Base-by-base conservation (phyloP, 1,140 invertebrate species). In the Drosophila nasuta region DNA sequence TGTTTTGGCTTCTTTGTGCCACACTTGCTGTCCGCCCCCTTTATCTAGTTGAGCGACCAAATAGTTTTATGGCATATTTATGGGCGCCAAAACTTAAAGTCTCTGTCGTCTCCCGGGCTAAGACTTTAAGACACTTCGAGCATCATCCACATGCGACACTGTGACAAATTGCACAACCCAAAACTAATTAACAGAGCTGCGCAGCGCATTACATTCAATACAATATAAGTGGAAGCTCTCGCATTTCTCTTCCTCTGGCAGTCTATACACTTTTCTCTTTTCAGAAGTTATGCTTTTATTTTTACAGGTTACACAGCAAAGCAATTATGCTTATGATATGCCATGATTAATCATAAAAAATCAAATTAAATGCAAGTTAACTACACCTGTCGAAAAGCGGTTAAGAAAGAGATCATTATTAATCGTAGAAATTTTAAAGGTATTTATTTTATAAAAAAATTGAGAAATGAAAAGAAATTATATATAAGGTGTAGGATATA, bases 11-110 rank as follows among this genome's bases (percentile, higher is more conserved):
- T 69, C 33, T 71, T 80, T 58, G 3, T 25, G 66, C 79, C 76
- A 86, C 82, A 87, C 82, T 88, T 83, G 83, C 83, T 77, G 78
- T 78, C 79, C 83, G 83, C 82, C 83, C 68, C 83, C 79, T 89
- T 88, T 89, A 87, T 88, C 85, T 83, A 88, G 77, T 75, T 38
- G 57, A 63, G 62, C 80, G 69, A 70, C 78, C 83, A 87, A 87
- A 87, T 87, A 87, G 83, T 87, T 87, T 87, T 87, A 87, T 87
- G 83, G 83, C 83, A 87, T 87, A 87, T 87, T 87, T 87, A 87
- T 87, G 83, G 85, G 80, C 83, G 83, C 83, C 83, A 74, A 86
- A 87, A 87, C 83, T 87, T 87, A 80, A 87, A 87, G 83, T 87
- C 81, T 73, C 20, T 3, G 20, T 25, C 20, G 54, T 77, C 66